Conservation (phyloP, 2,797 vertebrate genomes). For the Phrynocephalus vlangalii region DNA sequence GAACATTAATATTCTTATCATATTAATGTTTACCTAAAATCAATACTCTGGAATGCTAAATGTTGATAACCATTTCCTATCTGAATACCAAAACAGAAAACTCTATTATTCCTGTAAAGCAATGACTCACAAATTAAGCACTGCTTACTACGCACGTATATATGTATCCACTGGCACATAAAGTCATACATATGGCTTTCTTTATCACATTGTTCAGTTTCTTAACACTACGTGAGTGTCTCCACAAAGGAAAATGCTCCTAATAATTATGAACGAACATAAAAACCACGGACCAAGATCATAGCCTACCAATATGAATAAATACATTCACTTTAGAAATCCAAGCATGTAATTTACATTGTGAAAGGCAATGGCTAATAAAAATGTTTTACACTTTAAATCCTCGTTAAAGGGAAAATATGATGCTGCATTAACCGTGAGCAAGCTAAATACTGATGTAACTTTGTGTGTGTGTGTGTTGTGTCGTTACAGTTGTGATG, state of each 20-base stretch:
- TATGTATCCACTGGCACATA: neutral
- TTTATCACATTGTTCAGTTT: neutral
- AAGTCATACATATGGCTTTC: neutral
- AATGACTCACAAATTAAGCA: neutral
- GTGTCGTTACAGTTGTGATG: too few species aligned
- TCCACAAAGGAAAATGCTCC: neutral
- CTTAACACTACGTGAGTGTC: neutral
- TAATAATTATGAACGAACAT: neutral
- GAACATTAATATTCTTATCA: neutral
- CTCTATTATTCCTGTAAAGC: conserved; percentile 10
- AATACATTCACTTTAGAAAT: neutral
- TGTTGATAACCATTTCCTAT: neutral
- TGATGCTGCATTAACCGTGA: neutral
- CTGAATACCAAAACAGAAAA: neutral
- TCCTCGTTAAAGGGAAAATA: neutral
- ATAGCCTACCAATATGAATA: neutral
- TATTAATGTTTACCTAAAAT: neutral
- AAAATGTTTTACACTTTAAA: neutral
- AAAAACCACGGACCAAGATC: neutral
- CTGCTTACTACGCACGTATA: neutral
- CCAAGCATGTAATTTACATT: neutral
- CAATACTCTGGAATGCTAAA: conserved; percentile 3
- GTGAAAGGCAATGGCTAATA: neutral
- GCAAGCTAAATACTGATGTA: neutral
- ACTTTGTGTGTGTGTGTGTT: neutral